phyloP scores from a whole-genome alignment of 2,888 invertebrate species.

The Callyntrura guangdongensis region DNA sequence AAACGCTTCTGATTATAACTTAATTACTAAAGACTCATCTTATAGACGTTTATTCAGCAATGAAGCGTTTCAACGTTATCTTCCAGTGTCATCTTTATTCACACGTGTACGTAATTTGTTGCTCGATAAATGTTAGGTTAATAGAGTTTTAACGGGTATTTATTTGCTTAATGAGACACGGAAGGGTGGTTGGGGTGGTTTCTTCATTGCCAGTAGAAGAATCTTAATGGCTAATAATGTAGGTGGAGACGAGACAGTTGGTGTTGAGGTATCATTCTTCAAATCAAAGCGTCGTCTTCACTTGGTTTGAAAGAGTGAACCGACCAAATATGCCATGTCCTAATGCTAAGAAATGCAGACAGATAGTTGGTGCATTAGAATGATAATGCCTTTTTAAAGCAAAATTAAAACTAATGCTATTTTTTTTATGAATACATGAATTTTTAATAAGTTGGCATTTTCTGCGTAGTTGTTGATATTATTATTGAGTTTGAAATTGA shows the following conservation, averaged over 20 bases:
- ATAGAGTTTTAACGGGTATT: background rate
- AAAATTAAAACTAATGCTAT: background rate
- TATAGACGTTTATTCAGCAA: constrained; percentile 46
- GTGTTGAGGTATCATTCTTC: background rate
- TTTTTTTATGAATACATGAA: constrained; percentile 1
- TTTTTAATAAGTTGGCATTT: background rate
- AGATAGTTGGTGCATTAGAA: background rate
- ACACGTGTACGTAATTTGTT: constrained; percentile 30
- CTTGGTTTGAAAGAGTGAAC: too few relatives aligned
- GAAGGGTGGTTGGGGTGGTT: constrained; percentile 17
- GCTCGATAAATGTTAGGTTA: background rate
- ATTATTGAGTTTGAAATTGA: background rate
- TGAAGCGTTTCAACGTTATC: constrained; percentile 19
- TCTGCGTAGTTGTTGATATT: background rate
- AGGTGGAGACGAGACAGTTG: background rate
- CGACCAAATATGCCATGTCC: too few relatives aligned
- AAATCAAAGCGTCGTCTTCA: background rate
- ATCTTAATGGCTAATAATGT: constrained; percentile 15
- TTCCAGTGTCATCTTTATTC: background rate
- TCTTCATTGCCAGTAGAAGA: background rate
- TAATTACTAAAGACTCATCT: background rate
- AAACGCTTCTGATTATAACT: background rate
- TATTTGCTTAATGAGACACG: background rate
- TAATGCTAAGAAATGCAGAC: too few relatives aligned
- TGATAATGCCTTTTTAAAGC: background rate